A percentile compares a stretch with the other conserved stretches of the same genome.
phyloP scores from a whole-genome alignment of 2,797 vertebrate genomes.

The Sphenodon punctatus region DNA sequence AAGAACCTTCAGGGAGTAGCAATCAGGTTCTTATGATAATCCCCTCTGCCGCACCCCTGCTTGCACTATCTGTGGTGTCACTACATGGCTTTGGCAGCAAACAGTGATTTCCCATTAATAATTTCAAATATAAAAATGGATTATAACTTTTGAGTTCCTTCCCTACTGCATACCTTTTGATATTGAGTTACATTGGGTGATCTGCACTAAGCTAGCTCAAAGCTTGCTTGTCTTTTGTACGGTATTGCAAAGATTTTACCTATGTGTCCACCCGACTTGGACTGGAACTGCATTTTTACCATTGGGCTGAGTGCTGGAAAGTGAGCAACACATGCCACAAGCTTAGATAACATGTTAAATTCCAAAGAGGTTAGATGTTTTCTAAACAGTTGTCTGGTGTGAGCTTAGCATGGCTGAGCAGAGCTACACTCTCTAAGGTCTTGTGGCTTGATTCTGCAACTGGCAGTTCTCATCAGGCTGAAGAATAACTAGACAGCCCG shows the following conservation, averaged over 20 bases:
- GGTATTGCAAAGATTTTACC: neutral
- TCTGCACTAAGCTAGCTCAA: neutral
- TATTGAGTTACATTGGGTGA: neutral
- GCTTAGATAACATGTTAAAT: constrained; percentile 24
- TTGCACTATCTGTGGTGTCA: neutral
- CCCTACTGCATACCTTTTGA: neutral
- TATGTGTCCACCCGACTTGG: neutral
- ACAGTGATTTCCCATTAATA: neutral
- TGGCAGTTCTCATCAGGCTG: neutral
- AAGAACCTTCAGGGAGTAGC: neutral
- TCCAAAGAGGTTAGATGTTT: constrained; percentile 30
- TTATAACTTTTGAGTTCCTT: accelerated
- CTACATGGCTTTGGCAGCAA: neutral
- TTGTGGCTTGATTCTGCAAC: neutral
- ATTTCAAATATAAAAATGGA: neutral
- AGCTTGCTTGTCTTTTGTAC: neutral
- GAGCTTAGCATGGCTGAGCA: neutral
- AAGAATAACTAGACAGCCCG: neutral
- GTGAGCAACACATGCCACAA: constrained; percentile 4
- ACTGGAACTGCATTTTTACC: constrained; percentile 39
- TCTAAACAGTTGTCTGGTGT: neutral
- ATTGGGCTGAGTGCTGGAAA: constrained; percentile 26
- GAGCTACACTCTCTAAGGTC: neutral
- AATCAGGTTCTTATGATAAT: neutral
- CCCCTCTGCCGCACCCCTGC: neutral